phyloP scores from a whole-genome alignment of 2,888 invertebrate species.

The Thereva nobilitata region DNA sequence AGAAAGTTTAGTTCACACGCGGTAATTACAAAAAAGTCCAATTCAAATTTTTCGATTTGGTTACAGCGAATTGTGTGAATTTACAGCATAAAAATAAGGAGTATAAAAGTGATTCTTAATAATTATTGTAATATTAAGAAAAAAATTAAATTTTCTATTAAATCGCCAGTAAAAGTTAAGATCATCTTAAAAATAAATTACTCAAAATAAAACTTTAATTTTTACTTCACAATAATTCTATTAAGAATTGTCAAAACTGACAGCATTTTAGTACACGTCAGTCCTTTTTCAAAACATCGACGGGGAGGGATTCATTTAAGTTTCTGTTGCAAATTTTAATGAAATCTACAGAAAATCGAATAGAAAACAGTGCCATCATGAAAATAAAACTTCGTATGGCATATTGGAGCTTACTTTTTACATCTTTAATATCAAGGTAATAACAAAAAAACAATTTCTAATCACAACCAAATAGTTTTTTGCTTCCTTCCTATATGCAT shows the following conservation, averaged over 20 bases:
- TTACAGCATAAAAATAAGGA: no score
- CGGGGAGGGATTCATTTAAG: conserved; percentile 10
- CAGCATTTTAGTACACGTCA: conserved; percentile 32
- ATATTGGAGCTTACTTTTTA: conserved; percentile 48
- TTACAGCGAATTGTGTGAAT: no score
- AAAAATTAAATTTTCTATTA: no score
- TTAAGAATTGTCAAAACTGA: conserved; percentile 15
- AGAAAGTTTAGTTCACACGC: no score
- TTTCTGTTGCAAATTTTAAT: conserved; percentile 17
- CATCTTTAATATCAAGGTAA: conserved; percentile 65
- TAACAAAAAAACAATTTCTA: conserved; percentile 40
- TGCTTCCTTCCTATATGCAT: not conserved
- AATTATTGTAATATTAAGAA: no score
- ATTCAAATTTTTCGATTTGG: no score
- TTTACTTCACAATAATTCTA: not conserved
- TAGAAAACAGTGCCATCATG: conserved; percentile 14
- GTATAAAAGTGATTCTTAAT: no score
- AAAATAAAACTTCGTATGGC: conserved; percentile 36
- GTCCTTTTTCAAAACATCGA: conserved; percentile 23
- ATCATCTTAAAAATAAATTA: no score
- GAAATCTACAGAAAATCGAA: conserved; percentile 13
- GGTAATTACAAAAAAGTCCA: no score
- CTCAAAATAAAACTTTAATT: no score
- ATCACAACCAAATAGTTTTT: conserved; percentile 26
- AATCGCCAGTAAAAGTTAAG: no score